Conservation (phyloP, 2,888 invertebrate species). For the Acronicta psi region DNA sequence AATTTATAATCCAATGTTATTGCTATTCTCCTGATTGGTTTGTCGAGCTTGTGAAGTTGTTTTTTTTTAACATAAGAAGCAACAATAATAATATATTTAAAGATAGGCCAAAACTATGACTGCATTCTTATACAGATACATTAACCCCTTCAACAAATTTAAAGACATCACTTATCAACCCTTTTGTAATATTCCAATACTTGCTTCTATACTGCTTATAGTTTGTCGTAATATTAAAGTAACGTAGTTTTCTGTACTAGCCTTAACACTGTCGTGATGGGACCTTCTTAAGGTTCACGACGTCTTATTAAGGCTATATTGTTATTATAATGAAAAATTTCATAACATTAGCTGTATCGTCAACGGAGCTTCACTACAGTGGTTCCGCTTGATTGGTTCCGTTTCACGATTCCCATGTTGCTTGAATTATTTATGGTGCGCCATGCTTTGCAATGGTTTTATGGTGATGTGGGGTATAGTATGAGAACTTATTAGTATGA, state of each 20-base stretch:
- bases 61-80: no score
- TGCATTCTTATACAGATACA: no score
- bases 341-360: constrained; percentile 56
- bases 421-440: constrained; percentile 50
- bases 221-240: constrained; percentile 42
- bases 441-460: constrained; percentile 16
- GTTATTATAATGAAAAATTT: constrained; percentile 71
- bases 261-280: constrained; percentile 63
- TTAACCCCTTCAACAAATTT: no score
- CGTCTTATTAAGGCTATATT: constrained; percentile 69
- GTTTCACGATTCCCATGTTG: constrained; percentile 57
- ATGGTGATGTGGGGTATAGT: constrained; percentile 6
- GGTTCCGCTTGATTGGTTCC: constrained; percentile 56
- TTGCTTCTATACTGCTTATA: not conserved
- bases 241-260: constrained; percentile 22
- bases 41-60: no score
- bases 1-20: no score
- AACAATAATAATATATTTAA: no score
- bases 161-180: no score
- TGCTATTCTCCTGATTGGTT: no score
- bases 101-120: no score
- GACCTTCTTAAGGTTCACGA: constrained; percentile 63
- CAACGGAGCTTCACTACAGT: constrained; percentile 42
- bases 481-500: not conserved
- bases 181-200: not conserved